These are phyloP conservation scores for Nomada fabriciana DNA, from an alignment of 2,888 invertebrate genomes.

Conservation along the genomic window DNA sequence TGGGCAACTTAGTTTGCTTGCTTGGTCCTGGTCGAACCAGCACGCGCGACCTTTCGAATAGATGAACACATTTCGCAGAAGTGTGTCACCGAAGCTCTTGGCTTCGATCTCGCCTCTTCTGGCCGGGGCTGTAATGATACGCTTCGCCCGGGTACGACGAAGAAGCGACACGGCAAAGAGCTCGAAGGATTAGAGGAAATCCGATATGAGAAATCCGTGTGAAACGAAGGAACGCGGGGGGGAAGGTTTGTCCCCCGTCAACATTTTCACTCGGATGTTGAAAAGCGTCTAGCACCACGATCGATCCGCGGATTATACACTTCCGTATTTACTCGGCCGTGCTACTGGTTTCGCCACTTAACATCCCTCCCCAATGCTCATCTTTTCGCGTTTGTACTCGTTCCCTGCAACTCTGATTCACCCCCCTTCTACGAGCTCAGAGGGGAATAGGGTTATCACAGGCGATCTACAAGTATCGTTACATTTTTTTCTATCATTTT, in stretches of 20 bases:
- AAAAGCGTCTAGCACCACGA: constrained; percentile 6
- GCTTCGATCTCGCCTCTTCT: background rate
- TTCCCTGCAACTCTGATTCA: no score
- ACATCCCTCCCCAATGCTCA: background rate
- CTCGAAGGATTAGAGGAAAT: constrained; percentile 31
- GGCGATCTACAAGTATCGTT: no score
- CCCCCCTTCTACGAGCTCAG: no score
- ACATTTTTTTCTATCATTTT: no score
- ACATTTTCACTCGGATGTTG: background rate
- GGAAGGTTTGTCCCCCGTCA: background rate
- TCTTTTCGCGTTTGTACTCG: background rate
- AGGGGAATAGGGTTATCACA: no score
- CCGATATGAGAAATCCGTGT: constrained; percentile 27
- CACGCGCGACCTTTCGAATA: constrained; percentile 15
- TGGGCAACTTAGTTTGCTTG: constrained; percentile 36
- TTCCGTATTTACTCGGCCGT: constrained; percentile 4
- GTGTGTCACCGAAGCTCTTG: background rate
- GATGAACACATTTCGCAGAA: constrained; percentile 12
- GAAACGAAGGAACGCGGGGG: background rate
- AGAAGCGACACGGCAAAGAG: constrained; percentile 11
- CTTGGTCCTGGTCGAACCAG: constrained; percentile 12
- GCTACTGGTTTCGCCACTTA: constrained; percentile 3
- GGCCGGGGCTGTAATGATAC: background rate
- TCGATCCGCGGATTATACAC: constrained; percentile 22
- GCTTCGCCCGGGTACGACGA: background rate